Evolutionary conservation across 2,113 vertebrate genomes (phyloP), one percentile per base, ranked within the genome.

Genomic region (Elephas maximus): DNA sequence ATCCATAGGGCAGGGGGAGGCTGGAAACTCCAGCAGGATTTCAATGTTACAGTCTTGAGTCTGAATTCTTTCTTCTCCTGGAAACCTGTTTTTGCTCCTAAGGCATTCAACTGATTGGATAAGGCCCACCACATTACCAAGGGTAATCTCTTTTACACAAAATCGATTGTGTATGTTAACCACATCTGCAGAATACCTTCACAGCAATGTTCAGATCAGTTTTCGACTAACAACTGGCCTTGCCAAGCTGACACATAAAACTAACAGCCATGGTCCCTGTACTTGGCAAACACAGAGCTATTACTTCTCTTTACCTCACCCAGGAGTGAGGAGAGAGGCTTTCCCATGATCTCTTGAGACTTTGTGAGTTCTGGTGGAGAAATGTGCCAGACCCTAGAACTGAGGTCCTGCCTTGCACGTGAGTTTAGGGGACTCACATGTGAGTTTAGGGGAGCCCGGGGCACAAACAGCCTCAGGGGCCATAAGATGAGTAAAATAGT

Each of bases 401-500:
- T 14, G 8, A 88, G 83, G 1, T 4, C 14, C 44, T 15, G 18
- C 26, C 62, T 21, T 2, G 5, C 33, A 11, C 10, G 26, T 0
- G 9, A 60, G 44, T 6, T 26, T 33, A 62, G 21, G 51, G 81
- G 63, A 6, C 37, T 37, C 37, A 7, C 33, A 11, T 14, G 26
- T 0, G 9, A 60, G 44, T 6, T 26, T 33, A 62, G 21, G 51
- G 81, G 63, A 6, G 8, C 4, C 4, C 0, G 0, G 33, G 21
- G 10, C 20, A 65, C 26, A n/a, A 37, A 83, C 21, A 23, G 18
- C 23, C n/a, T 12, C 10, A 33, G 28, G 44, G 57, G 30, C 2
- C 3, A 37, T 12, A 33, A 0, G 48, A 15, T 21, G 33, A 6
- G 0, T n/a, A 45, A 2, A 2, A 8, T 0, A 5, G 18, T 30